These are phyloP conservation scores for Maniola hyperantus DNA, from an alignment of 2,888 invertebrate species.

Conservation along the genomic window DNA sequence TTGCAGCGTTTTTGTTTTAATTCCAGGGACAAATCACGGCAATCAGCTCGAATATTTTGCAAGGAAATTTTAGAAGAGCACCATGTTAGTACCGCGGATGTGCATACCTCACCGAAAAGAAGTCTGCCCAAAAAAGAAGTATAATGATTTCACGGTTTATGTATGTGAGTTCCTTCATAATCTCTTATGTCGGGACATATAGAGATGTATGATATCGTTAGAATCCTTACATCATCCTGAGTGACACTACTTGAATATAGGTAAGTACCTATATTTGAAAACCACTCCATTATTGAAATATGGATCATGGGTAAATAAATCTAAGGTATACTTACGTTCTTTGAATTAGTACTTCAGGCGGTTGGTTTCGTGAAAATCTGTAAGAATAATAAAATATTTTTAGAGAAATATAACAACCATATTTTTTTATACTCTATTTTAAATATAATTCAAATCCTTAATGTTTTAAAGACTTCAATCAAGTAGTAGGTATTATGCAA, in stretches of 20 bases:
- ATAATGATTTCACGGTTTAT: too few relatives aligned
- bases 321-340: slow-evolving; percentile 46
- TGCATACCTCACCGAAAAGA: too few relatives aligned
- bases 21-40: neutral
- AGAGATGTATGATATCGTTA: too few relatives aligned
- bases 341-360: slow-evolving; percentile 42
- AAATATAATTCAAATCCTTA: neutral
- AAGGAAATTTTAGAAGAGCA: neutral
- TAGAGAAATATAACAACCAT: too few relatives aligned
- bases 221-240: too few relatives aligned
- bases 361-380: slow-evolving; percentile 44
- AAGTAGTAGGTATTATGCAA: neutral
- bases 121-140: too few relatives aligned
- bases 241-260: too few relatives aligned
- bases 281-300: too few relatives aligned
- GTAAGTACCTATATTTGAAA: too few relatives aligned
- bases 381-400: slow-evolving; percentile 24
- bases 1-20: neutral
- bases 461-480: neutral
- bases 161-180: too few relatives aligned
- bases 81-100: too few relatives aligned
- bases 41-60: neutral
- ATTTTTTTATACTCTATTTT: neutral
- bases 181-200: too few relatives aligned
- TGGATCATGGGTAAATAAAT: slow-evolving; percentile 37